Evolutionary conservation across 2,113 vertebrate genomes (phyloP).

Genomic region (Furnarius figulus): DNA sequence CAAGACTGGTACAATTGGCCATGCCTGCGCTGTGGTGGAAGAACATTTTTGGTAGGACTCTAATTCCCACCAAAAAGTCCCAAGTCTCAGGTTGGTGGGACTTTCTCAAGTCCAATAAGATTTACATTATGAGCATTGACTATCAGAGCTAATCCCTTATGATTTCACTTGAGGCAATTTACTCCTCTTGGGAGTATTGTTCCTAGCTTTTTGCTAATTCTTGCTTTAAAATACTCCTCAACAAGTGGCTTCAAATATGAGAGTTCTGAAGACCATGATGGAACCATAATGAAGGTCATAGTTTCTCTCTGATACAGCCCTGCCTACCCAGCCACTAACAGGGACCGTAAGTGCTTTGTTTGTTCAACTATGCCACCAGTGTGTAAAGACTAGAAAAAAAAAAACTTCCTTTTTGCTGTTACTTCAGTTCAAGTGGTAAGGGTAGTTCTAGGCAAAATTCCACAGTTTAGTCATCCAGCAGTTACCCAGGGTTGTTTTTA

Average conservation of each 20-base stretch:
- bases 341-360: not conserved
- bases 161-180: not conserved
- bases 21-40: not conserved
- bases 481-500: not conserved
- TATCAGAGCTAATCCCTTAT: not conserved
- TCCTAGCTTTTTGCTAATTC: not conserved
- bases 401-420: not conserved
- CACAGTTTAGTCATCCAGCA: accelerated
- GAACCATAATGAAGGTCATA: accelerated
- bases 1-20: accelerated
- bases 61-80: not conserved
- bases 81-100: not conserved
- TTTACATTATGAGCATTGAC: not conserved
- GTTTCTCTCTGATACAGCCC: not conserved
- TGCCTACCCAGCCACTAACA: accelerated
- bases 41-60: not conserved
- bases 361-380: not conserved
- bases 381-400: not conserved
- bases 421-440: not conserved
- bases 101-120: not conserved
- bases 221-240: not conserved
- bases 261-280: not conserved
- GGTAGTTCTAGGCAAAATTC: not conserved
- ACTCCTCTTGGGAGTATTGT: not conserved
- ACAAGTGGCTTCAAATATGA: accelerated